These are phyloP conservation scores for Caenorhabditis macrosperma DNA, from an alignment of 2,888 invertebrate species.

Conservation along the genomic window DNA sequence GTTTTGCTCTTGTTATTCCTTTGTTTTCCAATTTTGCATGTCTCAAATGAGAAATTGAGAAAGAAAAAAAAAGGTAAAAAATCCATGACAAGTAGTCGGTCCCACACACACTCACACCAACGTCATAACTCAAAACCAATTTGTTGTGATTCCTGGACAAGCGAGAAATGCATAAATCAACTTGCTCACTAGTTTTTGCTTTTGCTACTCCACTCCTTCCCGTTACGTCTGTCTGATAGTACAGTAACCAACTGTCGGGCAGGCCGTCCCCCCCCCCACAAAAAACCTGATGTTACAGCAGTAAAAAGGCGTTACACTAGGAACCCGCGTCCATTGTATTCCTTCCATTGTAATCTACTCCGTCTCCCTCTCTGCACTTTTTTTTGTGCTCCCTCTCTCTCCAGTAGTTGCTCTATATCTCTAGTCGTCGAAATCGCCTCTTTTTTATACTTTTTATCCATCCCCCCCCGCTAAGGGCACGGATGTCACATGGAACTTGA, in stretches of 20 bases:
- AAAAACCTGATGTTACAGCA: slow-evolving; percentile 31
- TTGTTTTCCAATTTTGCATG: neutral
- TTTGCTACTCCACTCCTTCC: neutral
- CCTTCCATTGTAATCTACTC: slow-evolving; percentile 44
- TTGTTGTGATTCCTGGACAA: neutral
- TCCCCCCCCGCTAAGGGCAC: neutral
- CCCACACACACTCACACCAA: slow-evolving; percentile 15
- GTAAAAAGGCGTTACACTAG: slow-evolving; percentile 41
- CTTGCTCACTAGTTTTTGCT: neutral
- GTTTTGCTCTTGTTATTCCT: slow-evolving; percentile 15
- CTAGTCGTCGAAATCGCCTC: slow-evolving; percentile 4
- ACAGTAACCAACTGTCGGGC: too few species aligned
- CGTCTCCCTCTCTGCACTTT: neutral
- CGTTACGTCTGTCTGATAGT: too few species aligned
- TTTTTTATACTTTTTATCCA: slow-evolving; percentile 8
- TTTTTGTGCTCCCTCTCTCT: neutral
- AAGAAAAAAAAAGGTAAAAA: slow-evolving; percentile 17
- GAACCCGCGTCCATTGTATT: slow-evolving; percentile 38
- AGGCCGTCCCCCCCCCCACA: too few species aligned
- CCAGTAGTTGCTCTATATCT: slow-evolving; percentile 8
- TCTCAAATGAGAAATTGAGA: slow-evolving; percentile 4
- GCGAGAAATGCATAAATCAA: slow-evolving; percentile 1
- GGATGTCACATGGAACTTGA: slow-evolving; percentile 11
- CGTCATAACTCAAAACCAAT: slow-evolving; percentile 1
- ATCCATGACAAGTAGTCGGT: slow-evolving; percentile 25